These are phyloP conservation scores for Brachionus manjavacas DNA, from an alignment of 1,140 invertebrate genomes.

Conservation along the genomic window DNA sequence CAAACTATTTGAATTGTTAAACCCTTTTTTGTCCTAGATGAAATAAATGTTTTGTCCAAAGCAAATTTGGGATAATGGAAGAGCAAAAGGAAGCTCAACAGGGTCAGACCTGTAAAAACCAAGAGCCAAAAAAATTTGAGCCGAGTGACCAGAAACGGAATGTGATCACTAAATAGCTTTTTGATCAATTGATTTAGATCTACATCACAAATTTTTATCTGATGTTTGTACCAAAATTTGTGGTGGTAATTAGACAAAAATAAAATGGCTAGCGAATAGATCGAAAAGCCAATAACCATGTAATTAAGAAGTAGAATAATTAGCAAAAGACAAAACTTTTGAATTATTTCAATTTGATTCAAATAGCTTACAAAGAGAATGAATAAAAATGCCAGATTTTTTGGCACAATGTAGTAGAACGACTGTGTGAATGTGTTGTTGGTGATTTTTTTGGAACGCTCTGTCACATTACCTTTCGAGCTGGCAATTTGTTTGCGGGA, in stretches of 20 bases:
- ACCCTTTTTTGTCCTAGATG: neutral
- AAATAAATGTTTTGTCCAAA: neutral
- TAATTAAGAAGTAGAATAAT: neutral
- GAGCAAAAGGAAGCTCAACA: neutral
- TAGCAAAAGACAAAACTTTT: constrained; percentile 3
- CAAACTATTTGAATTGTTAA: neutral
- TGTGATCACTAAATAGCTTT: neutral
- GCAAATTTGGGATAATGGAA: neutral
- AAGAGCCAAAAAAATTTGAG: neutral
- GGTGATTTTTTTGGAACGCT: neutral
- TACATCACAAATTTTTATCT: neutral
- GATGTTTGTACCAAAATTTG: constrained; percentile 19
- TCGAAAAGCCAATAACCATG: neutral
- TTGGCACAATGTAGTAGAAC: neutral
- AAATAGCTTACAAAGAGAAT: constrained; percentile 19
- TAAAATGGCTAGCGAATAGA: neutral
- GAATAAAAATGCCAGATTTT: constrained; percentile 2
- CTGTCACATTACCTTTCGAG: neutral
- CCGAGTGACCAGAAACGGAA: neutral
- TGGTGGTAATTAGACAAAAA: constrained; percentile 20
- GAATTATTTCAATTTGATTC: constrained; percentile 29
- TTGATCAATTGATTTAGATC: neutral
- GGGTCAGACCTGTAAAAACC: neutral
- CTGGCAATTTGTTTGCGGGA: neutral
- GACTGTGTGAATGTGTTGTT: neutral